Conservation (phyloP, 2,113 vertebrate genomes). For the Hippocampus guttulatus region DNA sequence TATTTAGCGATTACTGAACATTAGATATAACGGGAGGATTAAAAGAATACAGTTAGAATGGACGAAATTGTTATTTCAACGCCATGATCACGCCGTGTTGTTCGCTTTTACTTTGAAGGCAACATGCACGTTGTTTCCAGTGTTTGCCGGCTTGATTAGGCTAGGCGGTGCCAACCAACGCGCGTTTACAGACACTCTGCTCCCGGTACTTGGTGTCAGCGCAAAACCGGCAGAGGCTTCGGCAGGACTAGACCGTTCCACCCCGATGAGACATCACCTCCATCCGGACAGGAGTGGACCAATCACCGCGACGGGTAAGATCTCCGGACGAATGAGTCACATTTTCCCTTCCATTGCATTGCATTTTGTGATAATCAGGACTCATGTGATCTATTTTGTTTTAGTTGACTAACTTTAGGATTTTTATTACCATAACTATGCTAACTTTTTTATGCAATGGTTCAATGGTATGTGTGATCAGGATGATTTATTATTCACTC, state of each 20-base stretch:
- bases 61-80: neutral
- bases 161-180: slow-evolving; percentile 14
- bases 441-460: neutral
- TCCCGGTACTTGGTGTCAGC: slow-evolving; percentile 24
- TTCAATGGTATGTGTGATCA: too few relatives aligned
- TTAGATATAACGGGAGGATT: too few relatives aligned
- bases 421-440: neutral
- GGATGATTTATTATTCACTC: neutral
- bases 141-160: neutral
- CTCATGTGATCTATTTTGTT: neutral
- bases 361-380: neutral
- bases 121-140: slow-evolving; percentile 4
- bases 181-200: slow-evolving; percentile 31
- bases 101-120: slow-evolving; percentile 47
- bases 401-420: neutral
- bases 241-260: slow-evolving; percentile 20
- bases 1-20: too few relatives aligned
- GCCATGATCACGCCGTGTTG: too few relatives aligned
- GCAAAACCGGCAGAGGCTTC: slow-evolving; percentile 13
- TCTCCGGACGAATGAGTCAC: neutral
- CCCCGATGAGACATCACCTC: slow-evolving; percentile 26
- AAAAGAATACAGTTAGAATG: neutral
- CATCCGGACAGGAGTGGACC: slow-evolving; percentile 12
- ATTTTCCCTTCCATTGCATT: neutral
- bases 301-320: slow-evolving; percentile 32